Base-by-base conservation (phyloP, 2,888 invertebrate species). In the Xestia ashworthii region DNA sequence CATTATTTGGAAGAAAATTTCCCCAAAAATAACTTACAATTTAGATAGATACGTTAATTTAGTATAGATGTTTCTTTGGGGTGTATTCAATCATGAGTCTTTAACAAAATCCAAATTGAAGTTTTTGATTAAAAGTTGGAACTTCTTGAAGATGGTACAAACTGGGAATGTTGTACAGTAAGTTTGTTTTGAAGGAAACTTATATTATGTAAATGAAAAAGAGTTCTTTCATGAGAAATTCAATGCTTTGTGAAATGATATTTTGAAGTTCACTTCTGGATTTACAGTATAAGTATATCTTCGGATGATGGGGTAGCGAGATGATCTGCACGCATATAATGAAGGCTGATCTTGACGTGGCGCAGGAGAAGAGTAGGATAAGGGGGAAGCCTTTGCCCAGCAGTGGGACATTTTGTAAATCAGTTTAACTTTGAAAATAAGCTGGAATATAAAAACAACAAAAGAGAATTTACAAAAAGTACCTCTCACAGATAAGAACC, bases 1-100 rank as follows among this genome's bases (percentile, higher is more conserved):
- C 87, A 88, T 90, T 89, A 89, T 90, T 89, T 88, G 86, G 87
- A 81, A 83, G 81, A 85, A 83, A 87, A 89, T 89, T 88, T 83
- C 73, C 68, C 81, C 80, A 78, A 84, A 89, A 89, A 89, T 88
- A 86, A 84, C 87, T 84, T 83, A 71, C 78, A 83, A 89, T 88
- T 79, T 84, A 76, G 81, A 74, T 83, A 74, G 82, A 62, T 71
- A 76, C 70, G 78, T 80, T 89, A 76, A 87, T 86, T 86, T 80
- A 76, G 78, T 87, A 74, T 71, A 74, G 81, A 74, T 72, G 65
- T 32, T 78, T 76, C 67, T 64, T 71, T 48, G 55, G 66, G 41
- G 74, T 53, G 70, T n/a, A 66, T 74, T 87, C 71, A 71, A 60
- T 84, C 64, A 71, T 58, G 58, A 77, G 77, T 77, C 55, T 38